Percentiles rank a stretch among this genome's conserved stretches.
phyloP scores from a whole-genome alignment of 2,797 vertebrate genomes.

The Schizopygopsis malacanthus region DNA sequence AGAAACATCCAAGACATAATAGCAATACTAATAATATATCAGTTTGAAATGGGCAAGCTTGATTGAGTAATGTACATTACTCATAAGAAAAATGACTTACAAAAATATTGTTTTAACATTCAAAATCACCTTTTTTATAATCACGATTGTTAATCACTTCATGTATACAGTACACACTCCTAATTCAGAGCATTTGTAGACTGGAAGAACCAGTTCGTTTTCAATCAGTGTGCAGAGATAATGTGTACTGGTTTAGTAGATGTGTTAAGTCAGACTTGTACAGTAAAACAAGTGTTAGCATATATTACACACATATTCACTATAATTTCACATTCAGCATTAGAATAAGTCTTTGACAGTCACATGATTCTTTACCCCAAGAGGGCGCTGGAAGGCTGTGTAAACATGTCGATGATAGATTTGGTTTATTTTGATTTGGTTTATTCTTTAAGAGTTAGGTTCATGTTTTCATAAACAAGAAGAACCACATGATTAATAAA shows the following conservation, averaged over 20 bases:
- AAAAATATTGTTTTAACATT: not conserved
- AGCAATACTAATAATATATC: not conserved
- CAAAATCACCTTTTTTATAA: not conserved
- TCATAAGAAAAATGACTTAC: not conserved
- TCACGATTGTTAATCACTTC: not conserved
- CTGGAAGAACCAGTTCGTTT: not conserved
- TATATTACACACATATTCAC: too few species aligned
- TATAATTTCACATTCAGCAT: not conserved
- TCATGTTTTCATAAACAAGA: not conserved
- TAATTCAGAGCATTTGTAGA: not conserved
- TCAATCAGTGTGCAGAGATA: not conserved
- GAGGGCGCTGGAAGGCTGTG: not conserved
- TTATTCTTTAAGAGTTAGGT: not conserved
- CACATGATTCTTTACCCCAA: not conserved
- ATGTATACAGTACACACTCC: not conserved
- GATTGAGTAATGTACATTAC: not conserved
- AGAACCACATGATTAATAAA: not conserved
- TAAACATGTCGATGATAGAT: too few species aligned
- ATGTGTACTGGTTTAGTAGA: not conserved
- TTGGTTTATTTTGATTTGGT: too few species aligned
- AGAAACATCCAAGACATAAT: not conserved
- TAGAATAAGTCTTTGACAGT: not conserved
- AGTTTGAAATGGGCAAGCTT: not conserved
- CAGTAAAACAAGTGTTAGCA: not conserved
- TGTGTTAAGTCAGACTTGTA: not conserved